Percentiles rank a stretch among this genome's conserved stretches.
Evolutionary conservation across 2,113 vertebrate species (phyloP).

Genomic region (Apus apus): DNA sequence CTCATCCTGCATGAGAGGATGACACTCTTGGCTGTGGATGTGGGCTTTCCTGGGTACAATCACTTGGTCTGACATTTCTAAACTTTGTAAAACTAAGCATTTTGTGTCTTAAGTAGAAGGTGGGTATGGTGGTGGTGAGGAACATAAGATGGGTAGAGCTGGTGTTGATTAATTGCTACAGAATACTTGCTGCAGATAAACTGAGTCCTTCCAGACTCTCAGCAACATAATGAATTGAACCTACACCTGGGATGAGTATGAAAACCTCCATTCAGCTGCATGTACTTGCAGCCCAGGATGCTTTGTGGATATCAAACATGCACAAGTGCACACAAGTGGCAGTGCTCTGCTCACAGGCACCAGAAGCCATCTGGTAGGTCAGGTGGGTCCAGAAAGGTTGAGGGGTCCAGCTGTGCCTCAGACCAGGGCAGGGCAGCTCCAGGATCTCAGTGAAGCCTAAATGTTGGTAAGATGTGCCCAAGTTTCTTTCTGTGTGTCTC

Average conservation of each 20-base stretch:
- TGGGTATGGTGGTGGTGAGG: no score
- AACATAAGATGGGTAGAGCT: not conserved
- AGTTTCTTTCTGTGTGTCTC: accelerated
- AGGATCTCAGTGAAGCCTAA: conserved; percentile 43
- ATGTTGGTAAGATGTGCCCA: not conserved
- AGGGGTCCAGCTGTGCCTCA: not conserved
- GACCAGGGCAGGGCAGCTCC: not conserved
- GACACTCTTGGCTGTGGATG: accelerated
- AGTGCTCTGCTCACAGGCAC: not conserved
- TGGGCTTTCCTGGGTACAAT: not conserved
- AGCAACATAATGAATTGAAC: not conserved
- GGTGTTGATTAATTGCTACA: not conserved
- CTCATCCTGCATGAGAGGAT: accelerated
- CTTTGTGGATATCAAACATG: not conserved
- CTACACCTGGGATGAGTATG: not conserved
- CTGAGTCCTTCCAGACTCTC: not conserved
- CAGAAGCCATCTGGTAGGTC: not conserved
- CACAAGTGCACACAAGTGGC: accelerated
- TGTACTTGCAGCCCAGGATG: not conserved
- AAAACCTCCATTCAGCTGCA: not conserved
- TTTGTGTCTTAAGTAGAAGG: not conserved
- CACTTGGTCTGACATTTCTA: not conserved
- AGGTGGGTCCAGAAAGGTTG: conserved; percentile 4
- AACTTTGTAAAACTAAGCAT: not conserved
- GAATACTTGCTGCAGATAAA: not conserved